A percentile compares a stretch with the other conserved stretches of the same genome.
phyloP scores from a whole-genome alignment of 2,888 invertebrate species.

The Crocallis elinguaria region DNA sequence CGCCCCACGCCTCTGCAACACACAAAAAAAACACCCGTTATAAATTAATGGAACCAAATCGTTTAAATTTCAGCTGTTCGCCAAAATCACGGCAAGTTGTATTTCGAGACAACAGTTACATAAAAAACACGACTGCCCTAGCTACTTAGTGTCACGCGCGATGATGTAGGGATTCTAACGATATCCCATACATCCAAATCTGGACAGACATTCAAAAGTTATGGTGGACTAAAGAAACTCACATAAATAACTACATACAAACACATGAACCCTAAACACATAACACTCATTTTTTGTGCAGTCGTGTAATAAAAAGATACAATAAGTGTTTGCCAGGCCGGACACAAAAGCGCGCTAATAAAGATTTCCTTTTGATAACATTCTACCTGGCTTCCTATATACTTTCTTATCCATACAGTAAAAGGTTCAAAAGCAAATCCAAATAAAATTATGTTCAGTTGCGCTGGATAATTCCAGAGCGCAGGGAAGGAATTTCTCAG shows the following conservation, averaged over 20 bases:
- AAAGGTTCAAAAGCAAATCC: neutral
- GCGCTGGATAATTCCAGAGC: neutral
- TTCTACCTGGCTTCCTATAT: neutral
- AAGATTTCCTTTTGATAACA: neutral
- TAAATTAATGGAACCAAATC: neutral
- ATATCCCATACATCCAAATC: too few species aligned
- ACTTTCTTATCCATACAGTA: neutral
- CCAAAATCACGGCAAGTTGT: neutral
- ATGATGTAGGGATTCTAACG: too few species aligned
- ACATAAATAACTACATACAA: too few species aligned
- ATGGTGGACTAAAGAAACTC: too few species aligned
- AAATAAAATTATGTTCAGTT: neutral
- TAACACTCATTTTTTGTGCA: too few species aligned
- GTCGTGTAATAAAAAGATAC: neutral
- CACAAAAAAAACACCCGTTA: constrained; percentile 17
- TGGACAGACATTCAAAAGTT: too few species aligned
- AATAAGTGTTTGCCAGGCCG: neutral
- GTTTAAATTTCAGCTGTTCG: too few species aligned
- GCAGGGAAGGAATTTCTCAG: neutral
- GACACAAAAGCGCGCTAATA: neutral
- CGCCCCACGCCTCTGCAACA: constrained; percentile 81
- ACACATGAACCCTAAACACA: too few species aligned
- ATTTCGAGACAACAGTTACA: neutral
- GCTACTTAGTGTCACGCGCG: too few species aligned
- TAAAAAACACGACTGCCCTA: neutral